Evolutionary conservation across 1,140 invertebrate species (phyloP).

Genomic region (Cotesia chilonis): DNA sequence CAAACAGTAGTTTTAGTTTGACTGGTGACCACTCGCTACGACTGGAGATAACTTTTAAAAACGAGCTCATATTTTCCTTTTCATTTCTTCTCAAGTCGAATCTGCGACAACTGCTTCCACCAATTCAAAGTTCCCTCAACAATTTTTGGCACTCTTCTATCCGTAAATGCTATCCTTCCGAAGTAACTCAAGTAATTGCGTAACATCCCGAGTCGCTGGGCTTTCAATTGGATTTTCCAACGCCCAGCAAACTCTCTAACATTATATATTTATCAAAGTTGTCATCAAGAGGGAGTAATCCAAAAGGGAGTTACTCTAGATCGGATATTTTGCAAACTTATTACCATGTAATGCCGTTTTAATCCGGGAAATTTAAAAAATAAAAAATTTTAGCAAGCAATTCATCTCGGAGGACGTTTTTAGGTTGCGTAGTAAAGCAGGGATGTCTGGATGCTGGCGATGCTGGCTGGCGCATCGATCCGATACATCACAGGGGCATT

Average conservation of each 20-base stretch:
- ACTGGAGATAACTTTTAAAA: slow-evolving; percentile 48
- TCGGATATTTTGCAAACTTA: no score
- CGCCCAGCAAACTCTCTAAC: slow-evolving; percentile 19
- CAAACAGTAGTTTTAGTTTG: slow-evolving; percentile 8
- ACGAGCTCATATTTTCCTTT: slow-evolving; percentile 37
- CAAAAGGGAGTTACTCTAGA: no score
- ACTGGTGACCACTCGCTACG: slow-evolving; percentile 40
- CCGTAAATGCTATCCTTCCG: slow-evolving; percentile 38
- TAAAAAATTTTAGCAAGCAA: not conserved
- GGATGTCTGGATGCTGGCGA: slow-evolving; percentile 62
- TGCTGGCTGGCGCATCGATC: slow-evolving; percentile 60
- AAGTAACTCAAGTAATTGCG: slow-evolving; percentile 39
- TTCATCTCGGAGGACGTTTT: slow-evolving; percentile 58
- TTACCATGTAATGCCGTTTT: no score
- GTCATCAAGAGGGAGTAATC: no score
- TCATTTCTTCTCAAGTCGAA: slow-evolving; percentile 21
- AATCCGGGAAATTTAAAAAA: not conserved
- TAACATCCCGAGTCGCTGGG: slow-evolving; percentile 21
- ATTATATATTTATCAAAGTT: slow-evolving; percentile 23
- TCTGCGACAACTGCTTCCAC: slow-evolving; percentile 32
- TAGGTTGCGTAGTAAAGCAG: slow-evolving; percentile 63
- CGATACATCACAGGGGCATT: slow-evolving; percentile 67
- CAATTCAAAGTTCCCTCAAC: slow-evolving; percentile 43
- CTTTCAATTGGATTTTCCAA: slow-evolving; percentile 37
- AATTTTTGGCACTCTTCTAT: slow-evolving; percentile 42